These are phyloP conservation scores for Unio delphinus DNA, from an alignment of 2,888 invertebrate species.

Conservation along the genomic window DNA sequence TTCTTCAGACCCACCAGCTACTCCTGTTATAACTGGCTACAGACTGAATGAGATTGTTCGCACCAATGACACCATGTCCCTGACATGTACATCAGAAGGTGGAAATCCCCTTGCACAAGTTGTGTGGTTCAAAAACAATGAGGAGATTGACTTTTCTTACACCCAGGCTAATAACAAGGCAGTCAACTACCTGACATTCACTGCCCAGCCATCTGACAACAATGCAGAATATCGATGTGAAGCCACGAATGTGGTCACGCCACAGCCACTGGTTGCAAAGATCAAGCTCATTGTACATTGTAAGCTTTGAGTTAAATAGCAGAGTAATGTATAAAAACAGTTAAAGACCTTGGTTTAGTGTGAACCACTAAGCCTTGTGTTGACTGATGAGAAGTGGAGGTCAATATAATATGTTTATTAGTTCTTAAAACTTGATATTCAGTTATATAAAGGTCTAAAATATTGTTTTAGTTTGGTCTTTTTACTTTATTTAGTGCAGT, in stretches of 20 bases:
- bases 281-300: too few species aligned
- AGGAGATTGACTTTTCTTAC: conserved; percentile 89
- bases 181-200: conserved; percentile 85
- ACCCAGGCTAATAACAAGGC: conserved; percentile 75
- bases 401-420: too few species aligned
- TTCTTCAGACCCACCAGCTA: conserved; percentile 88
- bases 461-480: too few species aligned
- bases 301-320: conserved; percentile 77
- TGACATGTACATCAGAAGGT: conserved; percentile 91
- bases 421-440: too few species aligned
- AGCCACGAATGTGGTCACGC: conserved; percentile 92
- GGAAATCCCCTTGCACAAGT: conserved; percentile 92
- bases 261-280: conserved; percentile 86
- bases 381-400: too few species aligned
- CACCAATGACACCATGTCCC: conserved; percentile 89
- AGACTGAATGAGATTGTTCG: conserved; percentile 89
- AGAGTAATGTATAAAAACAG: too few species aligned
- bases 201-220: conserved; percentile 92
- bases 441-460: too few species aligned
- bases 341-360: too few species aligned
- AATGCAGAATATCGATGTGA: conserved; percentile 94
- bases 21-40: conserved; percentile 94
- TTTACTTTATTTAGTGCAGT: too few species aligned
- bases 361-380: too few species aligned
- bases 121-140: conserved; percentile 89